phyloP scores from a whole-genome alignment of 2,113 vertebrate species.

The Oreochromis niloticus region DNA sequence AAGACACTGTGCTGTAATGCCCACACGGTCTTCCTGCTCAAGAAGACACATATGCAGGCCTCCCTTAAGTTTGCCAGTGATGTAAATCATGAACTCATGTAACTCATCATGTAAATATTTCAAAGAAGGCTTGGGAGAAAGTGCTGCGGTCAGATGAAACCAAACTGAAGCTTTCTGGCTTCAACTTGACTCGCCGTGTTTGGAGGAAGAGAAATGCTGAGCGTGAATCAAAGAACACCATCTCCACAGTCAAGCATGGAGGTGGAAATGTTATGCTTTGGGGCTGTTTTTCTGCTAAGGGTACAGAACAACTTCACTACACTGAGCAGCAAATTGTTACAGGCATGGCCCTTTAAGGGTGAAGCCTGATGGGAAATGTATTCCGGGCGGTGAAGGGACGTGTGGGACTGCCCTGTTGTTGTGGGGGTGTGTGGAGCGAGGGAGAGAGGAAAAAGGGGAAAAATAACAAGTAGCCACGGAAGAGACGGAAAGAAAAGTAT shows the following conservation, averaged over 20 bases:
- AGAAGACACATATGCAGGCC: too few relatives aligned
- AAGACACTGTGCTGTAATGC: background rate
- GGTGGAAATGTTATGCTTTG: background rate
- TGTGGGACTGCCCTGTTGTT: background rate
- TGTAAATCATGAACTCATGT: too few relatives aligned
- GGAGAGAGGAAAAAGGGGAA: background rate
- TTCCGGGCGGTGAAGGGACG: background rate
- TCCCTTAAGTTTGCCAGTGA: too few relatives aligned
- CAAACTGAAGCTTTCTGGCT: background rate
- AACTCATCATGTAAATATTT: background rate
- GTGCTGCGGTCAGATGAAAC: background rate
- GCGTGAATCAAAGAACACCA: background rate
- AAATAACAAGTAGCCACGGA: background rate
- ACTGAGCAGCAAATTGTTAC: background rate
- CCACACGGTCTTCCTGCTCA: background rate
- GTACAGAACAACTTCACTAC: background rate
- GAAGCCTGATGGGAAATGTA: background rate
- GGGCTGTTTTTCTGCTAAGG: background rate
- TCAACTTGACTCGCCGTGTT: background rate
- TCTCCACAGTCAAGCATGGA: background rate
- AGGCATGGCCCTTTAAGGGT: background rate
- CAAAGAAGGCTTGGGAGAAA: background rate
- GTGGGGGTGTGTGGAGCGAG: rapidly evolving
- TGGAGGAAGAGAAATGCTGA: background rate
- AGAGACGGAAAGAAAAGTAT: background rate